Base-by-base conservation (phyloP, 2,113 vertebrate species). In the Hyperoodon ampullatus region DNA sequence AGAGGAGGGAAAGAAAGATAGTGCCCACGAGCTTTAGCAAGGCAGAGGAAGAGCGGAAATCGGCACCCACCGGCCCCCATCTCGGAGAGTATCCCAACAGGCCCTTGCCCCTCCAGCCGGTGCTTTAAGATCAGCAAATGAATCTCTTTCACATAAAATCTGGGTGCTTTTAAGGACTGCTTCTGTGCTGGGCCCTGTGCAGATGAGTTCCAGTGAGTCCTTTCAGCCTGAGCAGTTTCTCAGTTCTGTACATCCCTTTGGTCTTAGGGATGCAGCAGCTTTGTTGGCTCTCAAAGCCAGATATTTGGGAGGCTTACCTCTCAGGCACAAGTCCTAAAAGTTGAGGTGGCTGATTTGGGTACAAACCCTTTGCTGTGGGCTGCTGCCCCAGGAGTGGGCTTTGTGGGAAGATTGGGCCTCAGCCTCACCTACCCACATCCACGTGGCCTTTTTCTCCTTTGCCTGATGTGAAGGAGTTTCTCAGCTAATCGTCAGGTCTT, bases 101-200 rank as follows among this genome's bases (percentile, higher is more conserved):
- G 55, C 6, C 9, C 39, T 19, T 0, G 8, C 3, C 19, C 55
- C 6, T 81, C 3, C 1, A 55, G 28, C 35, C 21, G 3, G 30
- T 19, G 75, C 70, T 44, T 44, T 58, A 24, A 81, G 63, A 68
- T 44, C 39, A 70, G 21, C 61, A 81, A 18, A 2, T 58, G 35
- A 70, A 80, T 39, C 13, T 42, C 26, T 42, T 55, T 58, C 50
- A 58, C 75, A 4, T 1, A 33, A 55, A n/a, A 42, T 42, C 5
- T 33, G 19, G 24, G 24, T 19, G 26, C 19, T 68, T 80, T 80
- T 26, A 68, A 80, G n/a, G 35, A 28, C 63, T 33, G 11, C n/a
- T 26, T 81, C 60, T 33, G 44, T 1, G 12, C 24, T 55, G 24
- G 33, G 15, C n/a, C 88, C 2, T 4, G n/a, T 23, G n/a, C 26